These are phyloP conservation scores for Rutpela maculata DNA, from an alignment of 2,888 invertebrate genomes.

Conservation along the genomic window DNA sequence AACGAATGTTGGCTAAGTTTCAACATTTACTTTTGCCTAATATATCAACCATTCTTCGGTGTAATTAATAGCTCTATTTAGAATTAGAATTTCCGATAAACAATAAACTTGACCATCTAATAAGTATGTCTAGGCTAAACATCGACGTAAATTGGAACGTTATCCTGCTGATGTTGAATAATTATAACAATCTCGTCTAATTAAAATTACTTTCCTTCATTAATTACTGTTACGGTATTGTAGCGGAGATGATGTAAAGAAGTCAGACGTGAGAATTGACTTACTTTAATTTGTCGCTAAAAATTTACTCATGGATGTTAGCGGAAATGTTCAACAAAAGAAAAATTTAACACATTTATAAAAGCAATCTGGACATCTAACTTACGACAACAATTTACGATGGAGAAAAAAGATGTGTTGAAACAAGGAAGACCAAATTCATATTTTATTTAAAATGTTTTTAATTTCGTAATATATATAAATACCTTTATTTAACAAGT, in stretches of 20 bases:
- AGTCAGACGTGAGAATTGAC: slow-evolving; percentile 20
- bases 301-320: not conserved
- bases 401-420: too few species aligned
- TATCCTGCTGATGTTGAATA: not conserved
- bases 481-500: too few species aligned
- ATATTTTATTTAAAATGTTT: too few species aligned
- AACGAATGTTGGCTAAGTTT: too few species aligned
- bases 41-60: not conserved
- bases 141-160: not conserved
- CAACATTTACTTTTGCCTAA: too few species aligned
- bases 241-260: slow-evolving; percentile 19
- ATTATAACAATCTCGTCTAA: slow-evolving; percentile 16
- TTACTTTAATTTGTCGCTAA: not conserved
- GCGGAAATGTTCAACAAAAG: not conserved
- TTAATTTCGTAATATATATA: too few species aligned
- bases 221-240: slow-evolving; percentile 20
- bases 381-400: too few species aligned
- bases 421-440: too few species aligned
- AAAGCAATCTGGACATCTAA: too few species aligned
- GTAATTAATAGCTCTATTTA: not conserved
- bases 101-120: slow-evolving; percentile 20
- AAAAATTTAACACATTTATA: not conserved
- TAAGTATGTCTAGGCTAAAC: slow-evolving; percentile 8
- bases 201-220: slow-evolving; percentile 17
- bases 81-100: not conserved